Evolutionary conservation across 2,113 vertebrate genomes (phyloP).

Genomic region (Promerops cafer): DNA sequence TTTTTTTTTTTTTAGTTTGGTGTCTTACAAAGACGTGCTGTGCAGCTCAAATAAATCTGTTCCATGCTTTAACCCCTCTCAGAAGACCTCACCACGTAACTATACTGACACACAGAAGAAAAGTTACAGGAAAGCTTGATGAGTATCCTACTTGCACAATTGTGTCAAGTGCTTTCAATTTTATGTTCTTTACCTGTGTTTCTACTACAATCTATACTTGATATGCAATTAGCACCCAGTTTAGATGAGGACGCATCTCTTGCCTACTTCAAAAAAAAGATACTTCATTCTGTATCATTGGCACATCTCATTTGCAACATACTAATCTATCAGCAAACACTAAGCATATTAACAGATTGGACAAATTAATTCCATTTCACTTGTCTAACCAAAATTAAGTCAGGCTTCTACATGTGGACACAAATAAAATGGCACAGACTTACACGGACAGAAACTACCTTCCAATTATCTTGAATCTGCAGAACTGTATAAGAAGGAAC

Average conservation of each 20-base stretch:
- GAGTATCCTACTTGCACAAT: not conserved
- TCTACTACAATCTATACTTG: not conserved
- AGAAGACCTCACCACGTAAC: not conserved
- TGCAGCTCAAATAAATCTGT: not conserved
- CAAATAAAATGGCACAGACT: not conserved
- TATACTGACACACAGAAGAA: not conserved
- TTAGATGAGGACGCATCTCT: not conserved
- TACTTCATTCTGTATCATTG: not conserved
- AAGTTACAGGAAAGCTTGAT: not conserved
- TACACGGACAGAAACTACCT: not conserved
- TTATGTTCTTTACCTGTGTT: not conserved
- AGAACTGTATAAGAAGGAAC: not conserved
- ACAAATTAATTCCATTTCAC: not conserved
- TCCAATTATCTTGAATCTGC: not conserved
- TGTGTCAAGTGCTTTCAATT: not conserved
- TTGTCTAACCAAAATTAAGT: not conserved
- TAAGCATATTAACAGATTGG: fast-evolving
- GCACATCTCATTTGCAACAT: not conserved
- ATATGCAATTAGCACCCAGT: not conserved
- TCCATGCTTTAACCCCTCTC: not conserved
- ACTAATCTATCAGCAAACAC: not conserved
- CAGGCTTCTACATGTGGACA: not conserved
- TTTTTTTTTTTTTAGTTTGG: not conserved
- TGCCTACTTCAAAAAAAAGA: not conserved
- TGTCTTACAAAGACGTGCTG: not conserved